phyloP scores from a whole-genome alignment of 2,113 vertebrate genomes.

The Anhinga rufa region DNA sequence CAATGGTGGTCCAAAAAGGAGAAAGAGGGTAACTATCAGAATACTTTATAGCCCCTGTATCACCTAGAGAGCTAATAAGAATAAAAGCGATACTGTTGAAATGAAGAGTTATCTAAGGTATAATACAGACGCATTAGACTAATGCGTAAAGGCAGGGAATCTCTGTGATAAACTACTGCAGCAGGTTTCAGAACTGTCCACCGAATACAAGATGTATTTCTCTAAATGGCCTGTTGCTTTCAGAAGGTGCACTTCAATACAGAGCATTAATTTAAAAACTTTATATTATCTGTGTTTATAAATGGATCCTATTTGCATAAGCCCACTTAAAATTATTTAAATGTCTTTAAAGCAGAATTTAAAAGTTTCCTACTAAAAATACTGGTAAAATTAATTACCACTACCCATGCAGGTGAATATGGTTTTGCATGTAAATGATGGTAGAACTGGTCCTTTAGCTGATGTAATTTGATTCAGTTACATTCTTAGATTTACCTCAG shows the following conservation, averaged over 20 bases:
- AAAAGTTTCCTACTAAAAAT: background rate
- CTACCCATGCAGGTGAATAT: background rate
- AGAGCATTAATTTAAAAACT: background rate
- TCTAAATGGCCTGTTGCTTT: background rate
- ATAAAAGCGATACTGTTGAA: background rate
- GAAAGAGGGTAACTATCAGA: slow-evolving; percentile 84
- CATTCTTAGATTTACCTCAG: background rate
- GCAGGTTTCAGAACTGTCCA: background rate
- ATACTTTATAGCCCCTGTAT: background rate
- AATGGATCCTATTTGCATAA: background rate
- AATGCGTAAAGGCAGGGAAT: background rate
- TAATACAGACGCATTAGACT: background rate
- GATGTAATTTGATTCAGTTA: background rate
- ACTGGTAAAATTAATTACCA: background rate
- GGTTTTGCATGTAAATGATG: background rate
- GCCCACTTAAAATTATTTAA: background rate
- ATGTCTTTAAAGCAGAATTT: background rate
- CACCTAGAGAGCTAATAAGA: background rate
- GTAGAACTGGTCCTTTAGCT: background rate
- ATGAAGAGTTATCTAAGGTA: background rate
- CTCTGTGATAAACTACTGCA: background rate
- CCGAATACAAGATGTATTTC: background rate
- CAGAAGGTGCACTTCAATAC: background rate
- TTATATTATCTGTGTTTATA: background rate
- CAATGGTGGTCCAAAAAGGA: slow-evolving; percentile 85